phyloP scores from a whole-genome alignment of 1,140 invertebrate genomes.

The Temnothorax longispinosus region DNA sequence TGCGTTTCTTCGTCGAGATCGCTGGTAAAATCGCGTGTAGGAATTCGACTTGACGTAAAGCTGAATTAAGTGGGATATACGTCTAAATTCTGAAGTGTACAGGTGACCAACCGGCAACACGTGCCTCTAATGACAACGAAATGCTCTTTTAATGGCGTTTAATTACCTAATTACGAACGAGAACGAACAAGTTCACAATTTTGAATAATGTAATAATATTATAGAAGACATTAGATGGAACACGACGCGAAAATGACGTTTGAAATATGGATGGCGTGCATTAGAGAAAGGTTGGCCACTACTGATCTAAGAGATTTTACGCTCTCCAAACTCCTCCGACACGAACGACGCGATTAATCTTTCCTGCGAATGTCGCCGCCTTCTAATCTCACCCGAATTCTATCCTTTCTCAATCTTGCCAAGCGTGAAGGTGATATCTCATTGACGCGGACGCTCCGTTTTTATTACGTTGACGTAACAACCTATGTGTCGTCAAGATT shows the following conservation, averaged over 20 bases:
- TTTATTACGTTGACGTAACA: not conserved
- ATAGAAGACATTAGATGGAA: not conserved
- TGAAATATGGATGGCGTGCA: not conserved
- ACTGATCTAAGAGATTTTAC: slow-evolving; percentile 42
- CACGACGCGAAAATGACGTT: not conserved
- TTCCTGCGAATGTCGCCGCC: not conserved
- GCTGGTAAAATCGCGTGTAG: not conserved
- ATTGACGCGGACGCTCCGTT: too few species aligned
- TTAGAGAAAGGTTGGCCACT: slow-evolving; percentile 30
- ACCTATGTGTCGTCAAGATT: not conserved
- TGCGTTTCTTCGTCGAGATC: not conserved
- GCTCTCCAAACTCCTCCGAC: slow-evolving; percentile 28
- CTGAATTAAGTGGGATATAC: not conserved
- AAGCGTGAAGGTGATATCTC: not conserved
- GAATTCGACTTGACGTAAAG: not conserved
- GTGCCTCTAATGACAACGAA: slow-evolving; percentile 27
- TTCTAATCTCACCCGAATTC: slow-evolving; percentile 30
- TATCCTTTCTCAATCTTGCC: not conserved
- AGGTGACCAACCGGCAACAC: slow-evolving; percentile 4
- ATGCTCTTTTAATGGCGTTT: slow-evolving; percentile 10
- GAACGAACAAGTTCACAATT: not conserved
- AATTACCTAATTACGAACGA: slow-evolving; percentile 21
- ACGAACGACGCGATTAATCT: slow-evolving; percentile 41
- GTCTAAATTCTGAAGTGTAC: not conserved
- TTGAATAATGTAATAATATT: not conserved